These are phyloP conservation scores for Luperina nickerlii DNA, from an alignment of 2,888 invertebrate genomes.

Conservation along the genomic window DNA sequence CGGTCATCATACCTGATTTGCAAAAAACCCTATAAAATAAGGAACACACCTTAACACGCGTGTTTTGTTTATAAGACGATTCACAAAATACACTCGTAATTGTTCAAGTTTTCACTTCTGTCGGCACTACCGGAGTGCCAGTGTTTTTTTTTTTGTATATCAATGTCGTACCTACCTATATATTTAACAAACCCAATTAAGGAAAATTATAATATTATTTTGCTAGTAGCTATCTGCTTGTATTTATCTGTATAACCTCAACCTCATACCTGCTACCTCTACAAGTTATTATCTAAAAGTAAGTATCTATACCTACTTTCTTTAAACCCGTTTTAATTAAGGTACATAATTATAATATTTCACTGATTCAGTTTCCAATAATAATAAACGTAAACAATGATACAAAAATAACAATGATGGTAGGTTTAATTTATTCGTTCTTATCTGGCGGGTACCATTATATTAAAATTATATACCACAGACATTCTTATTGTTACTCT, in stretches of 20 bases:
- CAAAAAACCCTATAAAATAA: too few relatives aligned
- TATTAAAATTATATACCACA: slow-evolving; percentile 18
- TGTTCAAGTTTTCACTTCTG: too few relatives aligned
- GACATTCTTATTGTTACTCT: background rate
- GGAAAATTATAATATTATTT: background rate
- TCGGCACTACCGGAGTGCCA: too few relatives aligned
- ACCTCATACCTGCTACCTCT: slow-evolving; percentile 2
- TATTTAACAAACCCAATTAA: background rate
- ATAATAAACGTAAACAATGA: background rate
- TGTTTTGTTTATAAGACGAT: too few relatives aligned
- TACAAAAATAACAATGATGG: background rate
- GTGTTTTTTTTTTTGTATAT: background rate
- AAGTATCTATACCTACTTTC: background rate
- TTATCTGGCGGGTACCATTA: background rate
- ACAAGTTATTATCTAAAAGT: background rate
- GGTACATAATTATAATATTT: background rate
- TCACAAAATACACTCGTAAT: too few relatives aligned
- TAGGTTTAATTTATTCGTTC: background rate
- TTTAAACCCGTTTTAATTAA: background rate
- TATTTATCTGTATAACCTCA: slow-evolving; percentile 21
- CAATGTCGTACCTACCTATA: background rate
- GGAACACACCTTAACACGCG: too few relatives aligned
- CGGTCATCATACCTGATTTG: too few relatives aligned
- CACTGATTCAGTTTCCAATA: background rate
- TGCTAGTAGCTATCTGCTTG: background rate